Base-by-base conservation (phyloP, 2,888 invertebrate species). In the Balanococcus diminutus region DNA sequence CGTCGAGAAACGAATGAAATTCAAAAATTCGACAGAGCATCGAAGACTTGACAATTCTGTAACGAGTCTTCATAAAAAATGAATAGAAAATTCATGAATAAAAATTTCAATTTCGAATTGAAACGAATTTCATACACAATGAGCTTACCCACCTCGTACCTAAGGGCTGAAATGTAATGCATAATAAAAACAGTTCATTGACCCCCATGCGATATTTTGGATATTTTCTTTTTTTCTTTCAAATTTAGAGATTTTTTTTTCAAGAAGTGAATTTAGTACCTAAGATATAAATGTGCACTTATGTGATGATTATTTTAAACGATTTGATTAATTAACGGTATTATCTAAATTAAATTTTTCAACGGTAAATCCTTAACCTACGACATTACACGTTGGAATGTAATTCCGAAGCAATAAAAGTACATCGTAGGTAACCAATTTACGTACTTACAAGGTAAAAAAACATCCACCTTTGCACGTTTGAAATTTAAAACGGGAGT, bases 401-500 rank as follows among this genome's bases (percentile, higher is more conserved):
- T n/a, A n/a, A n/a, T n/a, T n/a, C n/a, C n/a, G n/a, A n/a, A n/a
- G n/a, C n/a, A n/a, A n/a, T n/a, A n/a, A n/a, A n/a, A n/a, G n/a
- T n/a, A n/a, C n/a, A n/a, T n/a, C n/a, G n/a, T 51, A 51, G 0
- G n/a, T n/a, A 51, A 51, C 42, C 16, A 42, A 42, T 2, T 14
- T 42, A 46, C 46, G n/a, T 2, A 6, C 42, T 11, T 46, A 46
- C 46, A 6, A 46, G n/a, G n/a, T 46, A 22, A 56, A 56, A 56
- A 67, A 67, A 67, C 67, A 67, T 56, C 22, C 67, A 3, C 67
- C n/a, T 14, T 67, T 14, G 9, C 28, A 67, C 2, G 67, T 67
- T 67, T 67, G 67, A 67, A 28, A 67, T 67, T 67, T 67, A 67
- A 67, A 28, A 67, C 67, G 67, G 28, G 14, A 67, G 67, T 14